Percentiles rank a stretch among this genome's conserved stretches.
Evolutionary conservation across 2,888 invertebrate species (phyloP).

Genomic region (Euphydryas editha): DNA sequence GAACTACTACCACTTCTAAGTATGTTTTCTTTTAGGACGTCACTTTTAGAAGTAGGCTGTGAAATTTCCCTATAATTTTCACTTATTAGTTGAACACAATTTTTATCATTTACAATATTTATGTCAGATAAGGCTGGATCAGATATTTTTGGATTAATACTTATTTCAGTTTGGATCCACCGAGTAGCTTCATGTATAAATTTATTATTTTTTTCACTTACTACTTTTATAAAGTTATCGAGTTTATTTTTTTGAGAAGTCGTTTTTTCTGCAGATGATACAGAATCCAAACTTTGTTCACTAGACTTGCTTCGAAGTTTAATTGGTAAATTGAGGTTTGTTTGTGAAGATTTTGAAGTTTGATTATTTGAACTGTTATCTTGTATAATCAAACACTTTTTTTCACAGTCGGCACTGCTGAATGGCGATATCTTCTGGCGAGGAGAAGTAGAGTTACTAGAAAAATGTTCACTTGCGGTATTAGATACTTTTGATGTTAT

Average conservation of each 20-base stretch:
- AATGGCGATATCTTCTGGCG: conserved; percentile 29
- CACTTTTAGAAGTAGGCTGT: conserved; percentile 23
- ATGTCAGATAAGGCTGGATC: conserved; percentile 71
- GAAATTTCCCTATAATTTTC: conserved; percentile 55
- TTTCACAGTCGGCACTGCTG: conserved; percentile 37
- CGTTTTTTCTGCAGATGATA: conserved; percentile 33
- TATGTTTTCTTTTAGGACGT: conserved; percentile 16
- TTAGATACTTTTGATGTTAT: conserved; percentile 33
- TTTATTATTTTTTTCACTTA: conserved; percentile 20
- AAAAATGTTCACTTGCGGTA: conserved; percentile 29
- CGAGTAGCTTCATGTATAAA: conserved; percentile 59
- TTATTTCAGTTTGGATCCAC: conserved; percentile 74
- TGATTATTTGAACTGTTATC: conserved; percentile 36
- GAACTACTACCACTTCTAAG: conserved; percentile 29
- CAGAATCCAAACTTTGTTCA: conserved; percentile 46
- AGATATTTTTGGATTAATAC: conserved; percentile 70
- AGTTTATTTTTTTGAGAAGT: conserved; percentile 11
- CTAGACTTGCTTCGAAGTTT: conserved; percentile 48
- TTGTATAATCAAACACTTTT: conserved; percentile 36
- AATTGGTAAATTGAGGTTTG: conserved; percentile 54
- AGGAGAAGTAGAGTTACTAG: conserved; percentile 35
- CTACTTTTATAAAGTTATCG: conserved; percentile 27
- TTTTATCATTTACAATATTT: conserved; percentile 56
- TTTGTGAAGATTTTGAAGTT: conserved; percentile 67
- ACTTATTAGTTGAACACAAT: conserved; percentile 58